phyloP scores from a whole-genome alignment of 2,113 vertebrate species.

The Narcine bancroftii region DNA sequence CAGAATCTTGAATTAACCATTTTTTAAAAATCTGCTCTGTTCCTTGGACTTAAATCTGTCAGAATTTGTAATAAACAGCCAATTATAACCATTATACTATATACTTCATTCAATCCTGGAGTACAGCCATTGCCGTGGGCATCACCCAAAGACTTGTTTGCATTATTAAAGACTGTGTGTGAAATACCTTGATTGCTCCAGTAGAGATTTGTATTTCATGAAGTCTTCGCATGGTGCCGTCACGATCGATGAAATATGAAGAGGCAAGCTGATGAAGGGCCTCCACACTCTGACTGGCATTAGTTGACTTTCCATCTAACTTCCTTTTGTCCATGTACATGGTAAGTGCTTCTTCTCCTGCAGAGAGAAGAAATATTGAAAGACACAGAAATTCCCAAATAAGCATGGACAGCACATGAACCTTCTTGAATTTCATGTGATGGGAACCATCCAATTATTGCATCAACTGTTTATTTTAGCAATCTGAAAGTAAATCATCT shows the following conservation, averaged over 20 bases:
- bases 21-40: not conserved
- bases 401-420: no score
- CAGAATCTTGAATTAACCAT: no score
- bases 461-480: not conserved
- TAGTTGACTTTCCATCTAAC: constrained; percentile 84
- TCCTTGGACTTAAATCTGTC: not conserved
- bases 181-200: constrained; percentile 87
- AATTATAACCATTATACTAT: not conserved
- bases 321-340: constrained; percentile 98
- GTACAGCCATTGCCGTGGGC: not conserved
- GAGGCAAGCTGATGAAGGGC: constrained; percentile 94
- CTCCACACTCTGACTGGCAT: constrained; percentile 87
- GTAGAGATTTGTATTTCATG: constrained; percentile 98
- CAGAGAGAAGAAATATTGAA: not conserved
- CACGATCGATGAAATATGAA: constrained; percentile 96
- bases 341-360: constrained; percentile 94
- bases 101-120: not conserved
- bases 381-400: not conserved
- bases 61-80: not conserved
- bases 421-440: not conserved
- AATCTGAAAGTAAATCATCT: not conserved
- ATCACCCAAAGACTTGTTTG: not conserved
- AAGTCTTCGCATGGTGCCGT: constrained; percentile 94
- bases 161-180: constrained; percentile 44
- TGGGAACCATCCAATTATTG: not conserved